Evolutionary conservation across 2,797 vertebrate genomes (phyloP), one percentile per base, ranked within the genome.

Genomic region (Lepus townsendii): DNA sequence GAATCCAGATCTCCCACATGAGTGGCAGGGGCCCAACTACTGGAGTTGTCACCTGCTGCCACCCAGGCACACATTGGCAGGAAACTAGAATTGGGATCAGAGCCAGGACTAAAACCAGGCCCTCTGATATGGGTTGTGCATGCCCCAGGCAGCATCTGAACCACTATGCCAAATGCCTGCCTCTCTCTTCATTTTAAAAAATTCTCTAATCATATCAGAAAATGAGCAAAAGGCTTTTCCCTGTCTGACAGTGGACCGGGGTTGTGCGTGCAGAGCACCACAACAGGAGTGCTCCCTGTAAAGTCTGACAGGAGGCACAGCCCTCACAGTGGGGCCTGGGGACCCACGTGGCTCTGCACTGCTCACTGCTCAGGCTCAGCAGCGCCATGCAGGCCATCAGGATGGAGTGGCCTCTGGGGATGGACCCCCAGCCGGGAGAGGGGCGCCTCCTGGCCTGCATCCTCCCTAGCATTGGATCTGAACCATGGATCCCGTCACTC

Each of bases 401-500:
- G 89, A 16, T 94, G 76, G 68, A 93, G 78, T 47, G 91, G 65
- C 85, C 19, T 71, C 71, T 50, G 66, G 32, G 71, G 26, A 68
- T 90, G 94, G 96, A 77, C 54, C 14, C 14, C 19, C 3, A 17
- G 54, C 54, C 82, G 62, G 63, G 88, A 69, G 73, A 83, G 66
- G 26, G 62, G 32, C 47, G 5, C 42, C 91, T 95, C 86, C 8
- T 27, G n/a, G 86, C 90, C 93, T 93, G 16, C 0, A 0, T 69
- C 17, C 68, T 5, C 79, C 57, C 54, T 86, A 42, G 83, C 91
- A 65, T 75, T 75, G 54, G 72, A 84, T 10, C 0, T 50, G 57
- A 88, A 54, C 65, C 72, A 5, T 66, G 90, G 35, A 52, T 69
- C 22, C 75, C 54, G 8, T 72, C 72, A 0, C 93, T 86, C 9